phyloP scores from a whole-genome alignment of 1,140 invertebrate genomes.

The Cotesia vestalis region DNA sequence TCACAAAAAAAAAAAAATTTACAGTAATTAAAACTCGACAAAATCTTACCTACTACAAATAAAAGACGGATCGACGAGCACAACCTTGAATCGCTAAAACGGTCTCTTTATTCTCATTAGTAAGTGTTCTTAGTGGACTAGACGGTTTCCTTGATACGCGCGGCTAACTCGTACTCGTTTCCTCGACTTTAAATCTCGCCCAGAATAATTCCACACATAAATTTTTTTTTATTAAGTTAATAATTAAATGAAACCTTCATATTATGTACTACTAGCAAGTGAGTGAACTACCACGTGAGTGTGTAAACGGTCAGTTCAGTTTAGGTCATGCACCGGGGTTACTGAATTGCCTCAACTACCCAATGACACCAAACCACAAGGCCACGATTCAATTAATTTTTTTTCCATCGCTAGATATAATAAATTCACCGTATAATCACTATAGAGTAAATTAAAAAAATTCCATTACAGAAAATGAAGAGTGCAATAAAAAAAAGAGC shows the following conservation, averaged over 20 bases:
- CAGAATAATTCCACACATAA: background rate
- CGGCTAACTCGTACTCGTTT: background rate
- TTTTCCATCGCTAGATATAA: too few species aligned
- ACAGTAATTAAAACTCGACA: too few species aligned
- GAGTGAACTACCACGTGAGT: background rate
- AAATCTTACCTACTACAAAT: background rate
- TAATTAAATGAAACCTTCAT: background rate
- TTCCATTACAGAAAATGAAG: too few species aligned
- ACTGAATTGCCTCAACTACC: too few species aligned
- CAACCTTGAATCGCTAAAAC: constrained; percentile 33
- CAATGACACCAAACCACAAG: too few species aligned
- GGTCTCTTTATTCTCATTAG: constrained; percentile 16
- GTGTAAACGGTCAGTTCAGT: too few species aligned
- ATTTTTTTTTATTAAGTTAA: background rate
- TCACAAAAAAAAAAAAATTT: too few species aligned
- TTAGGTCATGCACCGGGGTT: too few species aligned
- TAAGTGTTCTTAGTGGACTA: constrained; percentile 4
- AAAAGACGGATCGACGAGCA: background rate
- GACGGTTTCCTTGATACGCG: constrained; percentile 14
- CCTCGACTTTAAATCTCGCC: background rate
- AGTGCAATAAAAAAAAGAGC: too few species aligned
- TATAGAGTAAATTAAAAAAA: too few species aligned
- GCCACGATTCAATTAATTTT: too few species aligned
- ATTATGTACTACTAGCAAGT: background rate
- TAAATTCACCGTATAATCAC: too few species aligned